Evolutionary conservation across 2,113 vertebrate species (phyloP), one percentile per base, ranked within the genome.

Genomic region (Lamprotornis superbus): DNA sequence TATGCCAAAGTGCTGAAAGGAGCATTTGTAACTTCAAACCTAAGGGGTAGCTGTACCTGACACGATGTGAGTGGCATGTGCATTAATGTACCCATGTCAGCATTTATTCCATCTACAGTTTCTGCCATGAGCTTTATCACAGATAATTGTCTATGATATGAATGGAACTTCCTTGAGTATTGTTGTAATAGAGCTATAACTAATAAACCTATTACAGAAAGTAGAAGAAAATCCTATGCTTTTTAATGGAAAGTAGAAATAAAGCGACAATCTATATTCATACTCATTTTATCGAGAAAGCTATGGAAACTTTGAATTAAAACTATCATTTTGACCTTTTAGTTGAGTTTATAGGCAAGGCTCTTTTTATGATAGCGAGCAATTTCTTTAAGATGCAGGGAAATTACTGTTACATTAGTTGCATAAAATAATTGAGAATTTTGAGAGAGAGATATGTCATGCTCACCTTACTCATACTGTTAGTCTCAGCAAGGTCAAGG

Each of bases 351-450:
- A 93, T 97, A 95, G 89, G 92, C 73, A 91, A 96, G 91, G 90
- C 92, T 67, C 87, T 97, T 97, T 97, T 91, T 96, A 97, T 87
- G 92, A 76, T 76, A 1, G 2, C 0, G 19, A 79, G 69, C 79
- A 83, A 76, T 77, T 88, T 71, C 71, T 88, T 89, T 79, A 95
- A 88, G 85, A 93, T 87, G 64, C 63, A 49, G 59, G 91, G 83
- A 97, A 97, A 92, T 97, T 93, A 94, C 89, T 84, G 80, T 89
- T 94, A 90, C 71, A 65, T 93, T 94, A 90, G 88, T 94, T 97
- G 74, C 76, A 89, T 97, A 95, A 97, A 97, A 94, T 88, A 97
- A 94, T 95, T 91, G 96, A 94, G 94, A 97, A 97, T 97, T 97
- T 97, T 96, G 96, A 97, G 93, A 95, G 95, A 95, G 67, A 86